Evolutionary conservation across 2,888 invertebrate species (phyloP), one percentile per base, ranked within the genome.

Genomic region (Agriopis marginaria): DNA sequence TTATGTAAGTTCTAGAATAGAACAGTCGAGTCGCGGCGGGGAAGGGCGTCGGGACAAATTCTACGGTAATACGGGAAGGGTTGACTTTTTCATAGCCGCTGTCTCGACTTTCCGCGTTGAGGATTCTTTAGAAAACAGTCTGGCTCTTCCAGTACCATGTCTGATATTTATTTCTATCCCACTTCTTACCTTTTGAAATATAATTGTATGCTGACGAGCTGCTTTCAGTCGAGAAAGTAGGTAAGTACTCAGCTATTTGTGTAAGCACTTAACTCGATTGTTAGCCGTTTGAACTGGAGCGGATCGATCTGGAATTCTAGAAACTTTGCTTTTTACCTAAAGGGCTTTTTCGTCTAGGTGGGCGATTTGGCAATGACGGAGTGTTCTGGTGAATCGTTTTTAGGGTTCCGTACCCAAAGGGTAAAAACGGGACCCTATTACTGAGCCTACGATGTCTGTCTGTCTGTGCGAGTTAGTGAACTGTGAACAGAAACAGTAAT

Each of bases 111-210:
- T 32, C 17, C 17, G 17, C 17, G 17, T 23, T 23, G 17, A 32
- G 32, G 32, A 3, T 32, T 4, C 32, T 32, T 4, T 5, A 32
- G 3, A 32, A 5, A 4, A 32, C 32, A 32, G 32, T 32, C 32
- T 23, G 49, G 17, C 51, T 10, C 39, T 63, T 63, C 63, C 40
- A 63, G 54, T 40, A 53, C n/a, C 0, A 55, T 23, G 8, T 63
- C 12, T n/a, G 11, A 11, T 40, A 12, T 17, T 10, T n/a, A 5
- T 53, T 53, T 10, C 42, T n/a, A 0, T 3, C 45, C n/a, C 47
- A 60, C 60, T 47, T 50, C 47, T 68, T 66, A 71, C 73, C 70
- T 71, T 71, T 70, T 68, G 70, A 70, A 74, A 76, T 75, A 76
- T 74, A 71, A 75, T 71, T 73, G 74, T 73, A 70, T 71, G 68